Evolutionary conservation across 2,888 invertebrate genomes (phyloP), one percentile per base, ranked within the genome.

Genomic region (Andricus curvator): DNA sequence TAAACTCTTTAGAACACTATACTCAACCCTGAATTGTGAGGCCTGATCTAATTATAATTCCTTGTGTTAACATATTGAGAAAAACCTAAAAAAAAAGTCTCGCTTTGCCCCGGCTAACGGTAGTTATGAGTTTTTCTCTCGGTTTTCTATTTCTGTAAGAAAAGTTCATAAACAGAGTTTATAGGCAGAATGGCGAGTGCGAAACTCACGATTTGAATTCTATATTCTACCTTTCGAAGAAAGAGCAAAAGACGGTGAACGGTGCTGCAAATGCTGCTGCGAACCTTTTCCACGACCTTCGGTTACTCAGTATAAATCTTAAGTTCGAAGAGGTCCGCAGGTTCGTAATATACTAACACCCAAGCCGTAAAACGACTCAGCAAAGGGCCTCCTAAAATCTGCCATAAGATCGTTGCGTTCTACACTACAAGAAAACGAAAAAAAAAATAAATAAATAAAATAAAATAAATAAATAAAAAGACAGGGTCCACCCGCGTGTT

Each of bases 281-380:
- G 83, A 84, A 85, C 85, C 82, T 88, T 88, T 88, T 87, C 84
- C 85, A 78, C 80, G 86, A 84, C 86, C 87, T 88, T 88, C 85
- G 65, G n/a, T 48, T 82, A 82, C 82, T 86, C 70, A 81, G 80
- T 81, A 78, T 84, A 84, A 87, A 86, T 76, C 79, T 84, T 82
- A 74, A 81, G 76, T 56, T 74, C 41, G 67, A 77, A 77, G 62
- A 67, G 48, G n/a, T 44, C 41, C 48, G 25, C 48, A 66, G 22
- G 15, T 17, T 48, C 4, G 25, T 68, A 48, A 48, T 48, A 60
- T 60, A 15, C 22, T 22, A 44, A 37, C 80, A 56, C 51, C 78
- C 77, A 80, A 79, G 81, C 80, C 79, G 70, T 60, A 70, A 80
- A 77, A 29, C 66, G 80, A 79, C 81, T 68, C 29, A 22, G 51